Evolutionary conservation across 2,888 invertebrate genomes (phyloP), one percentile per base, ranked within the genome.

Genomic region (Mayetiola destructor): DNA sequence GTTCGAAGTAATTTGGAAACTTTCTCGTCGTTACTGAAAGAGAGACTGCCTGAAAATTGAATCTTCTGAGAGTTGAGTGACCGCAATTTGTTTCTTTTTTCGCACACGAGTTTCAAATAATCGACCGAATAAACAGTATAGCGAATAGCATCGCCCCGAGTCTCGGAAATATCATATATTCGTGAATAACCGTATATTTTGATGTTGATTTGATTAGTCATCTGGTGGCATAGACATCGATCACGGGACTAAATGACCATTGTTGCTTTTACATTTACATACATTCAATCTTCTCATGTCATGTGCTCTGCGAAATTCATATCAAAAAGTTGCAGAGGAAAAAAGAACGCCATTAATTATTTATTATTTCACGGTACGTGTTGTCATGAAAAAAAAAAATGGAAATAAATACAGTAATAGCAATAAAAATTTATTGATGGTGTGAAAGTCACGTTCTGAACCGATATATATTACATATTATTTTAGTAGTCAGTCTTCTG

Each of bases 401-500:
- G 39, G 27, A 27, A 32, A 12, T 32, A 9, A 9, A 6, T 9
- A 6, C 6, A 9, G 8, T 32, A 6, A 12, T 32, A 12, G 32
- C 32, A 9, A 6, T 12, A 32, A 32, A 32, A 32, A 32, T 8
- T 32, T 32, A n/a, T n/a, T n/a, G n/a, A n/a, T 48, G 27, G 27
- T 27, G 48, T 27, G 48, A 48, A 48, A 48, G 48, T 48, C 48
- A 27, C 48, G 48, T 48, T 27, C 48, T 23, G 8, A 27, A 48
- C 27, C n/a, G n/a, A n/a, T n/a, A n/a, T n/a, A n/a, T n/a, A n/a
- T n/a, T n/a, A n/a, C n/a, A n/a, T n/a, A n/a, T n/a, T n/a, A n/a
- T n/a, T n/a, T n/a, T n/a, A n/a, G n/a, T n/a, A n/a, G n/a, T n/a
- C n/a, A n/a, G n/a, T n/a, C n/a, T n/a, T n/a, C n/a, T n/a, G n/a